These are phyloP conservation scores for Fulmarus glacialis DNA, from an alignment of 2,113 vertebrate genomes.

Conservation along the genomic window DNA sequence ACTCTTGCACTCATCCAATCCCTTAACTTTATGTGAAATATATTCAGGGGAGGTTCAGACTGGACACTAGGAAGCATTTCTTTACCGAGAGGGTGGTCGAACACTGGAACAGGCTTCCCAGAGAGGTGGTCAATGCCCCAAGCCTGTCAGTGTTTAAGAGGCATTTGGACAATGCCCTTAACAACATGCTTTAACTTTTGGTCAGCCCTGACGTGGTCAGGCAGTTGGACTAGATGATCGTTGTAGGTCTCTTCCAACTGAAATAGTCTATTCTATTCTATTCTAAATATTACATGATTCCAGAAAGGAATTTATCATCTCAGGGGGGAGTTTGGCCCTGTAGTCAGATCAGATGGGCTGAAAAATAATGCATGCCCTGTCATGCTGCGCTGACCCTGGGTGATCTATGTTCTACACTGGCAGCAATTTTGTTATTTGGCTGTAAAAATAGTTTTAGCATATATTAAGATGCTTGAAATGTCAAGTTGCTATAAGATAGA, in stretches of 20 bases:
- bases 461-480: neutral
- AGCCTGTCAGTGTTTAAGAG: neutral
- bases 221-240: neutral
- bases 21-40: neutral
- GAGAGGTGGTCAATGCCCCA: neutral
- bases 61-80: neutral
- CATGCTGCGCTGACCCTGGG: neutral
- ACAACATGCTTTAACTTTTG: neutral
- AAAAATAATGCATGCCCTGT: neutral
- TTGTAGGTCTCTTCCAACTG: neutral
- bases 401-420: neutral
- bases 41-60: neutral
- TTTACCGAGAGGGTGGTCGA: neutral
- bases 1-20: fast-evolving
- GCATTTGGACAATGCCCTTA: neutral
- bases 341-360: neutral
- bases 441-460: neutral
- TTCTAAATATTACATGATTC: neutral
- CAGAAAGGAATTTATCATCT: neutral
- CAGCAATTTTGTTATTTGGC: neutral
- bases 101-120: neutral
- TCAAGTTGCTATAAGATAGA: neutral
- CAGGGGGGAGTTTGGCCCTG: neutral
- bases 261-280: neutral
- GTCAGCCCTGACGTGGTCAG: neutral